Evolutionary conservation across 2,888 invertebrate species (phyloP), one percentile per base, ranked within the genome.

Genomic region (Ectemnius cavifrons): DNA sequence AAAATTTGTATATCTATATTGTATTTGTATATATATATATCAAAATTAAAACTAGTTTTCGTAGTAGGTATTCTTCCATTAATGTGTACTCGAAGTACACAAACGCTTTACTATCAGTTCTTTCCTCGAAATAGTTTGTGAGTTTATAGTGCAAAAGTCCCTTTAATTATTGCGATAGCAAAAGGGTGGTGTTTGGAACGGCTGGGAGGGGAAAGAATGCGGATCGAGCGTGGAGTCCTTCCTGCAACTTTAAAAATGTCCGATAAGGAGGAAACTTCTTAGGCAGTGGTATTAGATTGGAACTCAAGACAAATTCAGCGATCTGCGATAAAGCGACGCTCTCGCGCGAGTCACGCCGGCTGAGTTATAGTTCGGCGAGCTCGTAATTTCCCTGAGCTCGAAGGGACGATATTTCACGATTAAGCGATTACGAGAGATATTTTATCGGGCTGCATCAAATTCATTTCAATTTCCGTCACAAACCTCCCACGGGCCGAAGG

Each of bases 381-480:
- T 61, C 59, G 45, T 56, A 65, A 71, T 65, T 71, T 71, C 28
- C 46, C 20, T 61, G 65, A 71, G 60, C 64, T 60, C 46, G 49
- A 65, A 56, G 60, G 56, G 60, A 52, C 70, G 27, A 71, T 65
- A 65, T 60, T 71, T 71, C 52, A 71, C 52, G 67, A 71, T 67
- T 67, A 71, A 63, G 28, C 62, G 71, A 67, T 71, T 67, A 71
- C 56, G 45, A 37, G 47, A 61, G 49, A 67, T 71, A 67, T 57
- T 63, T 71, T 62, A 62, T 49, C 66, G 47, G 58, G 37, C 20
- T 20, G 23, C 18, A 56, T 61, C 52, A 18, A 70, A 61, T 70
- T 70, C 4, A 60, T 70, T 65, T 60, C 64, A 70, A 65, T 70
- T 70, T 65, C 52, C 52, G 16, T 52, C 52, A 52, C n/a, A 52